Evolutionary conservation across 2,113 vertebrate genomes (phyloP).

Genomic region (Cyphomyrus discorhynchus): DNA sequence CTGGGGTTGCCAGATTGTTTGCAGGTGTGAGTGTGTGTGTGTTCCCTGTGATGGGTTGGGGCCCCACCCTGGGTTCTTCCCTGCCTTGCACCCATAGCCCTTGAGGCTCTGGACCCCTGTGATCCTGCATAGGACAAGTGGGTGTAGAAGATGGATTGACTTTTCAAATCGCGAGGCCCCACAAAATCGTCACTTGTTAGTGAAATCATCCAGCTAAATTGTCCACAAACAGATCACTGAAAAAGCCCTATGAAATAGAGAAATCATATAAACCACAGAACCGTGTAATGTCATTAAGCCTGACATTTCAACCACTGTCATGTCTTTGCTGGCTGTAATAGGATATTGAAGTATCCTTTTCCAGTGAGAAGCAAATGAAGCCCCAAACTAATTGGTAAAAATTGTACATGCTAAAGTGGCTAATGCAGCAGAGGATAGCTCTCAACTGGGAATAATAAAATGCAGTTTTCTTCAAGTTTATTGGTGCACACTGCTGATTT

Average conservation of each 20-base stretch:
- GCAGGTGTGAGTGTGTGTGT: not conserved
- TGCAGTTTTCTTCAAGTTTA: constrained; percentile 58
- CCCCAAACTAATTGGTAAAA: constrained; percentile 66
- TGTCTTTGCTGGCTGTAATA: constrained; percentile 64
- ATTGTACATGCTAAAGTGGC: constrained; percentile 63
- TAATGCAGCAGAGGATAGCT: constrained; percentile 64
- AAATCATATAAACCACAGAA: constrained; percentile 51
- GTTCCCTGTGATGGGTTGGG: not conserved
- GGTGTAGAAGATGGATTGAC: not conserved
- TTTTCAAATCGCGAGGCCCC: not conserved
- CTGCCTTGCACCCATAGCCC: not conserved
- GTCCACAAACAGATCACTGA: constrained; percentile 27
- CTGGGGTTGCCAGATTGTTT: not conserved
- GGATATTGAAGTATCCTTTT: constrained; percentile 67
- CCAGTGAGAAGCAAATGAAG: constrained; percentile 52
- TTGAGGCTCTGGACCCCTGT: not conserved
- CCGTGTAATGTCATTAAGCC: constrained; percentile 63
- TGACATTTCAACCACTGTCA: constrained; percentile 57
- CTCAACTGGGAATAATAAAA: constrained; percentile 72
- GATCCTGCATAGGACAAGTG: not conserved
- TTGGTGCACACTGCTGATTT: constrained; percentile 49
- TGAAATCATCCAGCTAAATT: constrained; percentile 17
- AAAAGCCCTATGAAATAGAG: constrained; percentile 43
- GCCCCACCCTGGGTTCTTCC: not conserved
- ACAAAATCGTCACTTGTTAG: constrained; percentile 8